phyloP scores from a whole-genome alignment of 2,888 invertebrate genomes.

The Eupithecia subfuscata region DNA sequence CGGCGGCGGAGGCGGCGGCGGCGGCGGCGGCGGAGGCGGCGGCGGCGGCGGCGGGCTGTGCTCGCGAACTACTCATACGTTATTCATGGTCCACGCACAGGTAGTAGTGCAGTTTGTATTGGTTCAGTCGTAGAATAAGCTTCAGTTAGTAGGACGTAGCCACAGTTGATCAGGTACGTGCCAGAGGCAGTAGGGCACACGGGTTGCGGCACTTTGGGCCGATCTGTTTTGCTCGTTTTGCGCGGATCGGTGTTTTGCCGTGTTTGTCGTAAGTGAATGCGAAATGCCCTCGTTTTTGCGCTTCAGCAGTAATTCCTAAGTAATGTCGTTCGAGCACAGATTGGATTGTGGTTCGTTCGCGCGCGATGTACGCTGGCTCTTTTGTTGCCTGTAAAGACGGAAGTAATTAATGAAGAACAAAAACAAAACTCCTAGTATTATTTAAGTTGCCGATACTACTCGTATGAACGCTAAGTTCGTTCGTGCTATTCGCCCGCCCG shows the following conservation, averaged over 20 bases:
- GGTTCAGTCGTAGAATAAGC: background rate
- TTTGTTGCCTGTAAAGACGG: background rate
- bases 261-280: background rate
- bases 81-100: background rate
- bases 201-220: constrained; percentile 20
- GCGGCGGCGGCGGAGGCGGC: background rate
- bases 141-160: background rate
- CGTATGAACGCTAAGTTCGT: no score
- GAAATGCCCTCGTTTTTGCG: constrained; percentile 13
- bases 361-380: no score
- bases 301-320: constrained; percentile 4
- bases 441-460: background rate
- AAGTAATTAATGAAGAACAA: background rate
- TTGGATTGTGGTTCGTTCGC: background rate
- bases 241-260: constrained; percentile 15
- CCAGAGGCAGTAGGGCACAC: background rate
- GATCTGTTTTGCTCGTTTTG: constrained; percentile 28
- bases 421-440: background rate
- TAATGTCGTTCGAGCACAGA: background rate
- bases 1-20: background rate
- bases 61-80: background rate
- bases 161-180: background rate
- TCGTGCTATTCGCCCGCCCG: no score
- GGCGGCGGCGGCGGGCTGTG: background rate
- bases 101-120: background rate